Conservation (phyloP, 2,113 vertebrate genomes). For the Marmota flaviventris region DNA sequence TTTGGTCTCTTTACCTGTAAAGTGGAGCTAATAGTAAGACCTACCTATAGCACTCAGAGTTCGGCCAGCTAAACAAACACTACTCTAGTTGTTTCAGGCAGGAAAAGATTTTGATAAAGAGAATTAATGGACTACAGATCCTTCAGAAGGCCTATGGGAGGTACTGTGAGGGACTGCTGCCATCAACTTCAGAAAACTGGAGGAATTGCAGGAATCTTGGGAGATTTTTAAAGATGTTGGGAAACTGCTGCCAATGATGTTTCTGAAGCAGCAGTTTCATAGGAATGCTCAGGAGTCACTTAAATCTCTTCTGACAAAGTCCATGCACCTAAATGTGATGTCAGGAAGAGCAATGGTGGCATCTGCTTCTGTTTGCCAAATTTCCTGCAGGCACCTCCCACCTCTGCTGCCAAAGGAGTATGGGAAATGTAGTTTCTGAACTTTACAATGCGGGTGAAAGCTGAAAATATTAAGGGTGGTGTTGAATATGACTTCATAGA, state of each 20-base stretch:
- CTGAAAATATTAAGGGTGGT: background rate
- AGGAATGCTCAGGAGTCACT: background rate
- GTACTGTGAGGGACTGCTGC: background rate
- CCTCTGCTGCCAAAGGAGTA: background rate
- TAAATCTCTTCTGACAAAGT: background rate
- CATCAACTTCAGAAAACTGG: background rate
- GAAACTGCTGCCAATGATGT: background rate
- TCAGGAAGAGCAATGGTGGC: background rate
- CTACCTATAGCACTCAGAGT: background rate
- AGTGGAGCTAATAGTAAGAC: background rate
- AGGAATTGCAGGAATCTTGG: background rate
- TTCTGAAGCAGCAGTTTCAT: background rate
- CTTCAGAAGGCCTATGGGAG: background rate
- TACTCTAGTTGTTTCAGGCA: background rate
- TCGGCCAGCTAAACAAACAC: background rate
- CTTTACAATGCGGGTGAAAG: background rate
- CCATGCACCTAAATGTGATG: background rate
- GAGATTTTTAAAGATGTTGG: background rate
- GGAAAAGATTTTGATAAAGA: background rate
- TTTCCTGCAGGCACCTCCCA: background rate
- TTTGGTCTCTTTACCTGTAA: background rate
- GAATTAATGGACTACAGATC: background rate
- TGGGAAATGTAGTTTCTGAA: conserved; percentile 11
- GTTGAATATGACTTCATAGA: background rate
- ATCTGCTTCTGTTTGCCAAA: background rate